These are phyloP conservation scores for Drosophila anomalata DNA, from an alignment of 2,888 invertebrate genomes.

Conservation along the genomic window DNA sequence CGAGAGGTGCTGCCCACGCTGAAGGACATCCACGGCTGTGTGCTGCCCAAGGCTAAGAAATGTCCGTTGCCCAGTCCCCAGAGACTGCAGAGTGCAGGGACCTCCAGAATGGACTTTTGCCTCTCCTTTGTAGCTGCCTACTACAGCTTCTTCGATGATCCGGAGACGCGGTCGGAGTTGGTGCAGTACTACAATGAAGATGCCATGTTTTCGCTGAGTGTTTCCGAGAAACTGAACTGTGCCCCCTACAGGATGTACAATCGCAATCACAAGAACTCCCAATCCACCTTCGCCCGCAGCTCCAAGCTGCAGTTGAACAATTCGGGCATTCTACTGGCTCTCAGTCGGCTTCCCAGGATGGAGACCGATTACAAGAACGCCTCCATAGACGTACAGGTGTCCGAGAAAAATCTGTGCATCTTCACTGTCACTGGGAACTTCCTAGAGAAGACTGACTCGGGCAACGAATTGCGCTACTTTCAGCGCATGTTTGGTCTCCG, in stretches of 20 bases:
- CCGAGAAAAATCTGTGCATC: constrained; percentile 4
- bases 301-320: constrained; percentile 30
- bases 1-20: constrained; percentile 28
- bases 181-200: constrained; percentile 7
- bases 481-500: constrained; percentile 35
- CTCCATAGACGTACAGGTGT: constrained; percentile 7
- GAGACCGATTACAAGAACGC: background rate
- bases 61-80: background rate
- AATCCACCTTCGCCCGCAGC: constrained; percentile 9
- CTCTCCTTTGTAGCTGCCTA: constrained; percentile 13
- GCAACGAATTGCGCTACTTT: constrained; percentile 12
- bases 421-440: constrained; percentile 28
- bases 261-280: constrained; percentile 16
- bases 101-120: background rate
- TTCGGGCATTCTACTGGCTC: constrained; percentile 1
- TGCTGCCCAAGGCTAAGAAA: background rate
- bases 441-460: background rate
- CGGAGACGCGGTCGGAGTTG: constrained; percentile 10
- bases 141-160: constrained; percentile 28
- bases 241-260: constrained; percentile 32
- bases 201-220: constrained; percentile 36
- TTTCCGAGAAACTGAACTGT: constrained; percentile 2
- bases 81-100: background rate
- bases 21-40: background rate
- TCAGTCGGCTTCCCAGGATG: constrained; percentile 36